These are phyloP conservation scores for Luperina nickerlii DNA, from an alignment of 2,888 invertebrate genomes.

Conservation along the genomic window DNA sequence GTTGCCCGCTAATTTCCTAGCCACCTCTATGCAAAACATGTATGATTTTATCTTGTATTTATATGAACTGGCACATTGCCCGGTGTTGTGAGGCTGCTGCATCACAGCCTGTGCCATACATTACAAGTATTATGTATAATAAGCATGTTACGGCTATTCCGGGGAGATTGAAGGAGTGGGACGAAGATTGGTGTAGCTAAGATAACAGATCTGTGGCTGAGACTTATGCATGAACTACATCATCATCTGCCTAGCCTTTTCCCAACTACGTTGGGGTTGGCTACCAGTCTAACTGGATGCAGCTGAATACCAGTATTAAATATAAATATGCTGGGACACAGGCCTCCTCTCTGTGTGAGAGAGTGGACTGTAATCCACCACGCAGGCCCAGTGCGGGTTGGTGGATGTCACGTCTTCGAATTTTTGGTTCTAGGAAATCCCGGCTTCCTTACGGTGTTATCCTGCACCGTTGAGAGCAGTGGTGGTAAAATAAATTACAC, in stretches of 20 bases:
- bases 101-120: slow-evolving; percentile 44
- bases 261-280: too few species aligned
- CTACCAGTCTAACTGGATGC: too few species aligned
- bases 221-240: too few species aligned
- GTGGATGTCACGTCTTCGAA: too few species aligned
- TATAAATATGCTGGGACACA: background rate
- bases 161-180: slow-evolving; percentile 46
- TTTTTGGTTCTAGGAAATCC: too few species aligned
- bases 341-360: background rate
- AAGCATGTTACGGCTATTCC: slow-evolving; percentile 44
- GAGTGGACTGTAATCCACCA: too few species aligned
- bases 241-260: too few species aligned
- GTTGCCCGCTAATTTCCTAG: slow-evolving; percentile 38
- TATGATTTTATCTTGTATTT: slow-evolving; percentile 72
- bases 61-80: slow-evolving; percentile 73
- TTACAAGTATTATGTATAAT: slow-evolving; percentile 56
- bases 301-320: too few species aligned
- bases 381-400: too few species aligned
- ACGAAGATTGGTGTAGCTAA: slow-evolving; percentile 9
- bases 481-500: too few species aligned
- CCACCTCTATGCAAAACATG: slow-evolving; percentile 67
- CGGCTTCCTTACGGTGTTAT: too few species aligned
- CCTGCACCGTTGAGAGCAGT: too few species aligned
- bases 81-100: slow-evolving; percentile 51
- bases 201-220: background rate